phyloP scores from a whole-genome alignment of 2,113 vertebrate genomes.

The Pachypanchax playfairii region DNA sequence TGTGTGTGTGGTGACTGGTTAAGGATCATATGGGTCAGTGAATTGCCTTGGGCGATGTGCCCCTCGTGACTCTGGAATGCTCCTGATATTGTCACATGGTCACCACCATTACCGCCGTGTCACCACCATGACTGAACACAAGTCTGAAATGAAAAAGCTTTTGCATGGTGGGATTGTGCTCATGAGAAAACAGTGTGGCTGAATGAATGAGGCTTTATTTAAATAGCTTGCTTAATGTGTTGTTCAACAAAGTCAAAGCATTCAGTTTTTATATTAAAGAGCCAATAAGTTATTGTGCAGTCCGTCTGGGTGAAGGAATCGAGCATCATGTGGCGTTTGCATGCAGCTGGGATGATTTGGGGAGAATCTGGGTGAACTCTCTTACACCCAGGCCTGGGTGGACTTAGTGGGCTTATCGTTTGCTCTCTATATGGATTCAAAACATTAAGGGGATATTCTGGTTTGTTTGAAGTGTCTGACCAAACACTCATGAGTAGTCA shows the following conservation, averaged over 20 bases:
- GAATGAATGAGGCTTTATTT: slow-evolving; percentile 28
- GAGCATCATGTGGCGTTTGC: background rate
- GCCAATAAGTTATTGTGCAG: background rate
- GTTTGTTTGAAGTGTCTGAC: background rate
- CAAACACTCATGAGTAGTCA: background rate
- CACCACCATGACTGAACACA: slow-evolving; percentile 41
- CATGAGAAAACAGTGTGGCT: background rate
- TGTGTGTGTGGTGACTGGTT: slow-evolving; percentile 45
- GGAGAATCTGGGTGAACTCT: too few relatives aligned
- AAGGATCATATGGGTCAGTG: slow-evolving; percentile 58
- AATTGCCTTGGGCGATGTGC: slow-evolving; percentile 39
- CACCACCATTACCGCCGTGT: slow-evolving; percentile 28
- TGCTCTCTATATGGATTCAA: background rate
- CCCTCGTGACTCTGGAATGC: slow-evolving; percentile 57
- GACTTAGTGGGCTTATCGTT: background rate
- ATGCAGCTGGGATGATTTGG: slow-evolving; percentile 3
- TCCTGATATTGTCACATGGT: slow-evolving; percentile 59
- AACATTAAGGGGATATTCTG: background rate
- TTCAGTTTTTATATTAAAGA: slow-evolving; percentile 1
- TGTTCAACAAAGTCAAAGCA: slow-evolving; percentile 23
- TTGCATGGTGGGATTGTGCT: slow-evolving; percentile 25
- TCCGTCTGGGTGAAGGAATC: slow-evolving; percentile 21
- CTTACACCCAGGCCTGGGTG: background rate
- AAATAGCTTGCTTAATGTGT: slow-evolving; percentile 18
- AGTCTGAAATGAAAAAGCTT: slow-evolving; percentile 20